Evolutionary conservation across 2,888 invertebrate species (phyloP).

Genomic region (Limnephilus rhombicus): DNA sequence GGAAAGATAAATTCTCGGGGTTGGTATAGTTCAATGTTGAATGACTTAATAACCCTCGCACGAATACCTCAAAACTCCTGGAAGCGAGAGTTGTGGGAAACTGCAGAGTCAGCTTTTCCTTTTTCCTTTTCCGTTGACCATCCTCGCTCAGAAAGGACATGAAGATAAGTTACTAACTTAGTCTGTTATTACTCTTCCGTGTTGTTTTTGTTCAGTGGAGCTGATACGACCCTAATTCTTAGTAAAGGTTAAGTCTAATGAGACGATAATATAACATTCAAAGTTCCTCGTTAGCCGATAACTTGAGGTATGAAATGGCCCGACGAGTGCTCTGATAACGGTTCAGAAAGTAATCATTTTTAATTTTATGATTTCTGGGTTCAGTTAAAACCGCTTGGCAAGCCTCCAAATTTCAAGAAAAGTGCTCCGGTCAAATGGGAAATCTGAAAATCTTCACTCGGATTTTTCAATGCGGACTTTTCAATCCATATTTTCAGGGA

Average conservation of each 20-base stretch:
- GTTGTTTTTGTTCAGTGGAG: not conserved
- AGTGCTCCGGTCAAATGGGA: constrained; percentile 36
- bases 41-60: not conserved
- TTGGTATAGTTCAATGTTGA: not conserved
- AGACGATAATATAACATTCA: not conserved
- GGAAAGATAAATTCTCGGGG: not conserved
- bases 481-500: constrained; percentile 5
- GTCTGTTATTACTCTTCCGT: not conserved
- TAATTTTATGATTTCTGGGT: constrained; percentile 44
- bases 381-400: constrained; percentile 36
- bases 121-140: not conserved
- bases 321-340: constrained; percentile 32
- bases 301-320: not conserved
- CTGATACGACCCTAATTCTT: not conserved
- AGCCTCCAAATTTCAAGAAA: constrained; percentile 29
- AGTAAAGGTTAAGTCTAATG: not conserved
- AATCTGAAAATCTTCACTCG: constrained; percentile 32
- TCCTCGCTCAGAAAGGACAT: not conserved
- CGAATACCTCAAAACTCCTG: not conserved
- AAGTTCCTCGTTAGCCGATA: constrained; percentile 13
- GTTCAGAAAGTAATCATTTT: constrained; percentile 44
- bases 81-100: not conserved
- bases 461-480: constrained; percentile 43
- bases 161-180: not conserved
- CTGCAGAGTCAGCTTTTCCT: not conserved